Base-by-base conservation (phyloP, 2,888 invertebrate genomes). In the Monopis laevigella region DNA sequence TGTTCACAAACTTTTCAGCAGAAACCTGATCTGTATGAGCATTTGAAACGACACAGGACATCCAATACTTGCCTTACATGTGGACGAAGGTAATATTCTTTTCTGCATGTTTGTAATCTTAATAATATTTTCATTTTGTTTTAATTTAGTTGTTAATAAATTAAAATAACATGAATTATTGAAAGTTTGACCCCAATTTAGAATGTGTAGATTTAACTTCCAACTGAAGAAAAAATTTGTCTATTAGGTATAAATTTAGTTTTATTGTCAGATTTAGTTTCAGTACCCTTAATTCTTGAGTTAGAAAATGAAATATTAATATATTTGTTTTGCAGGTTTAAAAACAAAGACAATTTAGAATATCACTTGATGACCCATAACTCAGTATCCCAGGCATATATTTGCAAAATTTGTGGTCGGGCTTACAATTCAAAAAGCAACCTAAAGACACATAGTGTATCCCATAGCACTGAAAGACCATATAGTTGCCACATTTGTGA, bases 361-460 rank as follows among this genome's bases (percentile, higher is more conserved):
- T 73, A 83, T 16, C 88, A 89, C 53, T 86, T 88, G 67, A 83
- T 36, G 12, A 39, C 29, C n/a, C 46, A 46, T 24, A 11, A 8
- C 2, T 26, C 42, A 4, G 40, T 42, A n/a, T 27, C 28, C 1
- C 67, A 81, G 46, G 83, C 83, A 46, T 84, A 82, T 54, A 80
- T 83, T 2, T 89, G 89, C 55, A 82, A 80, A 46, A 83, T 86
- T n/a, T 89, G 89, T 62, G 86, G 86, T 11, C 72, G 88, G 35
- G 87, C 88, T 16, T 89, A 89, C 62, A 86, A 86, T 30, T 87
- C 87, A 13, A 85, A 83, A 56, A 86, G 88, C 42, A 86, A 86
- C 35, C 65, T 89, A 39, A 81, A 86, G 47, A 86, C 87, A 10
- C 89, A 89, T 62, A 87, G 86, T 52, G 84, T 89, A 45, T 85